A percentile compares a stretch with the other conserved stretches of the same genome.
Evolutionary conservation across 37 sponge, comb jelly and placozoan species (phyloP).

Genomic region (Dysidea cf. avara): DNA sequence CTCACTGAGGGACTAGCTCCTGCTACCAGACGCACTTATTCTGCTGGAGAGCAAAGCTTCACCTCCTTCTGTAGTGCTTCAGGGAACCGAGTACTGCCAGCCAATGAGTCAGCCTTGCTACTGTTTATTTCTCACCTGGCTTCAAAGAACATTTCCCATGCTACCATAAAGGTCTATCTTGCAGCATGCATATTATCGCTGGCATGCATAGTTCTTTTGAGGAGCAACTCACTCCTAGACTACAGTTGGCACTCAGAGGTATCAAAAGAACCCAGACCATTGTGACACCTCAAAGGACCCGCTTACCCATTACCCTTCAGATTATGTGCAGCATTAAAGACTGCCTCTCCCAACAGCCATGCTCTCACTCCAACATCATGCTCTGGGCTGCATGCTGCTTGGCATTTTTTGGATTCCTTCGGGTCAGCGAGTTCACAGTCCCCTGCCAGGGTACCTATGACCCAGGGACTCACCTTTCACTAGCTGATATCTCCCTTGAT

Average conservation of each 20-base stretch:
- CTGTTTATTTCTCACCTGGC: constrained; percentile 17
- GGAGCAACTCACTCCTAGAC: too few species aligned
- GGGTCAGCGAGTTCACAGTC: constrained; percentile 10
- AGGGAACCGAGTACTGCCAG: too few species aligned
- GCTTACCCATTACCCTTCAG: background rate
- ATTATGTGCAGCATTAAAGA: background rate
- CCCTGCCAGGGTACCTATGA: background rate
- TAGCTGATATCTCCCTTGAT: too few species aligned
- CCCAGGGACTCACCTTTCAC: background rate
- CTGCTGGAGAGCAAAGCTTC: too few species aligned
- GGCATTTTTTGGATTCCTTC: constrained; percentile 27
- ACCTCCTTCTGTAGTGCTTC: too few species aligned
- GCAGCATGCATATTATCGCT: background rate
- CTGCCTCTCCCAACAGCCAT: too few species aligned
- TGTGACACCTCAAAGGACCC: background rate
- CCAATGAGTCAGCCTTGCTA: background rate
- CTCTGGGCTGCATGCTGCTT: constrained; percentile 10
- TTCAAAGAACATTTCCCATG: background rate
- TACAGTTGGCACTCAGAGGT: too few species aligned
- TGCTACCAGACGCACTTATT: too few species aligned
- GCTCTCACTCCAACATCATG: background rate
- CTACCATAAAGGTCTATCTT: constrained; percentile 30
- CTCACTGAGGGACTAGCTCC: too few species aligned
- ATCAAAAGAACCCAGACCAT: background rate
- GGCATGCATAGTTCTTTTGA: too few species aligned